Evolutionary conservation across 2,888 invertebrate species (phyloP), one percentile per base, ranked within the genome.

Genomic region (Thereva nobilitata): DNA sequence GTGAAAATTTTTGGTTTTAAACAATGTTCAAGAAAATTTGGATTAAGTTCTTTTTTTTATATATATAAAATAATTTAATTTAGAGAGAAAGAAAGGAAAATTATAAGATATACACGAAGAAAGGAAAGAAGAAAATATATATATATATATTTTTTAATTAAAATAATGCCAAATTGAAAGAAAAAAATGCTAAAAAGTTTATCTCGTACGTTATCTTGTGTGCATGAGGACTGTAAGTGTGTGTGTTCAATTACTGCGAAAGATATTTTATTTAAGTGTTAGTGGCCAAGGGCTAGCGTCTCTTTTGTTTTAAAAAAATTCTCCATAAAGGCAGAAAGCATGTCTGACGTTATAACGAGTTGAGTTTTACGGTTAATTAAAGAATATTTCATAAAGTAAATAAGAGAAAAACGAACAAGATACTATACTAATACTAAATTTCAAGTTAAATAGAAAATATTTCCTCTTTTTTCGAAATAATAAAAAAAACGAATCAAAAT

Each of bases 281-380:
- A 74, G 76, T 76, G 75, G 73, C 75, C 76, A 76, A 76, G 76
- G 76, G 76, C 76, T 76, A 76, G 75, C 75, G 72, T 72, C 72
- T 73, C 73, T 73, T 73, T 73, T 73, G 72, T 73, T 72, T 72
- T 71, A 72, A 72, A 70, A 71, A 72, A 71, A 68, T 68, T 71
- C 70, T 50, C 50, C 49, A 49, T 41, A 10, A 55, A 37, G 55
- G 53, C 64, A 55, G 53, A 67, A 67, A 66, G 45, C 63, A 54
- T 70, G 70, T 71, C 71, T 70, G 71, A 72, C 72, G 71, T 69
- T 70, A 71, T 71, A 71, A 61, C 61, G 23, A 23, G 23, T 23
- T 23, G 23, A 23, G 23, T 23, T 23, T 23, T 23, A 23, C 23
- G 23, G 53, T 53, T 10, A 7, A 37, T 8, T 53, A 9, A 4